These are phyloP conservation scores for Microcebus jonahi DNA, from an alignment of 2,113 vertebrate genomes.

Conservation along the genomic window DNA sequence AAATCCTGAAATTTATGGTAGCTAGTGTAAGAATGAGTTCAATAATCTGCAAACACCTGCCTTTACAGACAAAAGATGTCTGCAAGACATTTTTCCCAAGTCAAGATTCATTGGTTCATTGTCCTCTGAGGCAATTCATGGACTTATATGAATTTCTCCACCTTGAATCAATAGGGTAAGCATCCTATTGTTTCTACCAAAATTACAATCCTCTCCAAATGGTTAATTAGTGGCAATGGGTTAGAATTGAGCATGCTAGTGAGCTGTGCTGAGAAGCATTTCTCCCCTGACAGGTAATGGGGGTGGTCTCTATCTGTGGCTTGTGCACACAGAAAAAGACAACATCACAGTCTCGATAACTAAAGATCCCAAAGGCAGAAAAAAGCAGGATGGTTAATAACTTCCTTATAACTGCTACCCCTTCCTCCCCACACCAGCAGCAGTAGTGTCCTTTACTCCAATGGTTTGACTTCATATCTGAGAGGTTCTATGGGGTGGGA, in stretches of 20 bases:
- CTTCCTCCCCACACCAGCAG: background rate
- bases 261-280: background rate
- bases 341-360: background rate
- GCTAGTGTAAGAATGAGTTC: background rate
- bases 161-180: background rate
- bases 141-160: background rate
- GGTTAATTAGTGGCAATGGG: background rate
- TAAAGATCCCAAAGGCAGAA: background rate
- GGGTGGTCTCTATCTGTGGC: background rate
- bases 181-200: background rate
- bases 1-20: slow-evolving; percentile 2
- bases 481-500: background rate
- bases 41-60: background rate
- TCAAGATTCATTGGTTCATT: background rate
- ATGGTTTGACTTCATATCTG: background rate
- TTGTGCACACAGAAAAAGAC: background rate
- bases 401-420: background rate
- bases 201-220: background rate
- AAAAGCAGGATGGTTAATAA: background rate
- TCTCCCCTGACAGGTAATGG: background rate
- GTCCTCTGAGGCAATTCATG: background rate
- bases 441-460: background rate
- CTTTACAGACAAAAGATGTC: background rate
- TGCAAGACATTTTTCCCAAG: background rate
- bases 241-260: background rate